Evolutionary conservation across 92 coral and sea anemone species (phyloP).

Genomic region (Palythoa heliodiscus): DNA sequence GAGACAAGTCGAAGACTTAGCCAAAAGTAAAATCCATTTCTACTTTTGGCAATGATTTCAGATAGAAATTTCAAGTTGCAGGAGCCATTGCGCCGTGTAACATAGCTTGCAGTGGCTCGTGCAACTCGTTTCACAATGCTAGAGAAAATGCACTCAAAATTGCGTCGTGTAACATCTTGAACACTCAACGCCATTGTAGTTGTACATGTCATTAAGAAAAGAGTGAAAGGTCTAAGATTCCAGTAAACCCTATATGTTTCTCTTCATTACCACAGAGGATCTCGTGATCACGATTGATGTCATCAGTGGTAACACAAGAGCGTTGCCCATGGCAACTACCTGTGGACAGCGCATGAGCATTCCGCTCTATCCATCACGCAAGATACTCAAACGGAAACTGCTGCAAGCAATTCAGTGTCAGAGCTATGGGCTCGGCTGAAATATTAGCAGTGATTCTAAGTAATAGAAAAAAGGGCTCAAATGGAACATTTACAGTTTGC

Average conservation of each 20-base stretch:
- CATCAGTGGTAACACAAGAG: slow-evolving; percentile 90
- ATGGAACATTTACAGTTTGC: no score
- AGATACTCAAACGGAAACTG: slow-evolving; percentile 81
- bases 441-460: neutral
- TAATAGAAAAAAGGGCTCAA: no score
- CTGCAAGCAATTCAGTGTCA: slow-evolving; percentile 94
- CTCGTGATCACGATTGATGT: slow-evolving; percentile 85
- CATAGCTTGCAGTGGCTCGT: no score
- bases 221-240: neutral
- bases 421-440: slow-evolving; percentile 87
- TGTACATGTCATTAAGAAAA: neutral
- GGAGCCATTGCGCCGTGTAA: no score
- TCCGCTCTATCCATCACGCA: slow-evolving; percentile 88
- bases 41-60: no score
- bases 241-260: neutral
- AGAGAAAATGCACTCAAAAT: no score
- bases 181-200: neutral
- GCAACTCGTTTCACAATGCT: no score
- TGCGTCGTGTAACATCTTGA: no score
- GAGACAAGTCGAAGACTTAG: no score
- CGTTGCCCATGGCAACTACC: slow-evolving; percentile 97
- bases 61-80: no score
- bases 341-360: slow-evolving; percentile 98
- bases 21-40: no score
- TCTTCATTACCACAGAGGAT: slow-evolving; percentile 45